Percentiles rank a stretch among this genome's conserved stretches.
These are phyloP conservation scores for Betta splendens DNA, from an alignment of 2,797 vertebrate species.

Conservation along the genomic window DNA sequence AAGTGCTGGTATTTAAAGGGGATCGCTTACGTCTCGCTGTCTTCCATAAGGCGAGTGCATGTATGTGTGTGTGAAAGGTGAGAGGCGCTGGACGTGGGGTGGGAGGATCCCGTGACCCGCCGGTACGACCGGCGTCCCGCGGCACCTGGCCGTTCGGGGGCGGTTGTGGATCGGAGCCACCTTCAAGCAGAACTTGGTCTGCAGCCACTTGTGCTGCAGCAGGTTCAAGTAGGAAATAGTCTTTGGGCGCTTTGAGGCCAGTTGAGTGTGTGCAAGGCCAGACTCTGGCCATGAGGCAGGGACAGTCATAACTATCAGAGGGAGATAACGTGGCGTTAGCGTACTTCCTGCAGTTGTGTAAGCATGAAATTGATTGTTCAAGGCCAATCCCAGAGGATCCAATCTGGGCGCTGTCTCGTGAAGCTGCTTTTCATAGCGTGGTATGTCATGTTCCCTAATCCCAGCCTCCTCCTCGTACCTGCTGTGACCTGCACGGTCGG, in stretches of 20 bases:
- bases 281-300: too few relatives aligned
- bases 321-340: background rate
- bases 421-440: slow-evolving; percentile 5
- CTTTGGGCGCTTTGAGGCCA: background rate
- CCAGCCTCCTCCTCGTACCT: background rate
- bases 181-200: background rate
- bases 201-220: slow-evolving; percentile 3
- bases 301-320: accelerated
- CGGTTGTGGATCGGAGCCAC: slow-evolving; percentile 8
- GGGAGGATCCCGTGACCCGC: slow-evolving; percentile 28
- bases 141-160: background rate
- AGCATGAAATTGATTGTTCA: background rate
- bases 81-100: slow-evolving; percentile 9
- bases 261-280: too few relatives aligned
- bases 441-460: slow-evolving; percentile 2
- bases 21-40: background rate
- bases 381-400: too few relatives aligned
- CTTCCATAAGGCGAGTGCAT: background rate
- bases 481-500: background rate
- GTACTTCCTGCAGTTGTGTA: background rate
- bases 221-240: slow-evolving; percentile 5
- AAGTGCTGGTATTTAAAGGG: slow-evolving; percentile 7
- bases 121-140: slow-evolving; percentile 21
- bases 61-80: slow-evolving; percentile 22
- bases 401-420: too few relatives aligned